Conservation (phyloP, 2,888 invertebrate species). For the Parthenolecanium corni region DNA sequence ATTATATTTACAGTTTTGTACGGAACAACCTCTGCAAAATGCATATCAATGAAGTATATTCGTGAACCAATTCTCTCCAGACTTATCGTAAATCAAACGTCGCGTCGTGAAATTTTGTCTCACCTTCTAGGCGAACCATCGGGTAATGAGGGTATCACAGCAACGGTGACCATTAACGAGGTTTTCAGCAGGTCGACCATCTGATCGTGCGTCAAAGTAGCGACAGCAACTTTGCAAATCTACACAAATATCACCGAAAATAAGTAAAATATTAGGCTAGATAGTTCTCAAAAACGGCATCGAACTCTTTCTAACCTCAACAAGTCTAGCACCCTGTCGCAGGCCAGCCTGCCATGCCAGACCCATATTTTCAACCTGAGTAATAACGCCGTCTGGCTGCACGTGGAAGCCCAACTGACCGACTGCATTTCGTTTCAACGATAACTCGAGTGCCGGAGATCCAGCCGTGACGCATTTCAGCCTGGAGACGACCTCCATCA, state of each 20-base stretch:
- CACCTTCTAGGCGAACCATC: conserved; percentile 56
- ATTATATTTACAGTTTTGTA: conserved; percentile 53
- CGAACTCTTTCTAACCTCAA: conserved; percentile 47
- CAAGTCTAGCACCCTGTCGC: conserved; percentile 74
- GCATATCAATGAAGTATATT: conserved; percentile 5
- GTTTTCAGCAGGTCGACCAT: conserved; percentile 87
- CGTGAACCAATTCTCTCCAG: neutral
- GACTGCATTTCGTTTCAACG: conserved; percentile 64
- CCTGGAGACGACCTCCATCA: conserved; percentile 66
- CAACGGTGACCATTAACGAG: conserved; percentile 72
- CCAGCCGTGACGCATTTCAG: conserved; percentile 68
- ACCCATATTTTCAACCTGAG: conserved; percentile 71
- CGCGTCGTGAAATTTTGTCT: neutral
- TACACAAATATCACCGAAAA: conserved; percentile 31
- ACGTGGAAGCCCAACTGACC: conserved; percentile 79
- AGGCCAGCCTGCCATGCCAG: conserved; percentile 72
- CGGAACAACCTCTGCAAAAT: conserved; percentile 46
- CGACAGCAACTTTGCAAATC: conserved; percentile 78
- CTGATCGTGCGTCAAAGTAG: conserved; percentile 78
- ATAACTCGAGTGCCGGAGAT: conserved; percentile 64
- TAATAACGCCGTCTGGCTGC: conserved; percentile 85
- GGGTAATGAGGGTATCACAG: conserved; percentile 60
- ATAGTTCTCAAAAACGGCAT: neutral
- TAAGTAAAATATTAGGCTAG: neutral
- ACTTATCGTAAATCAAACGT: too few species aligned